Conservation (phyloP, 2,113 vertebrate species). For the Ancistrus triradiatus region DNA sequence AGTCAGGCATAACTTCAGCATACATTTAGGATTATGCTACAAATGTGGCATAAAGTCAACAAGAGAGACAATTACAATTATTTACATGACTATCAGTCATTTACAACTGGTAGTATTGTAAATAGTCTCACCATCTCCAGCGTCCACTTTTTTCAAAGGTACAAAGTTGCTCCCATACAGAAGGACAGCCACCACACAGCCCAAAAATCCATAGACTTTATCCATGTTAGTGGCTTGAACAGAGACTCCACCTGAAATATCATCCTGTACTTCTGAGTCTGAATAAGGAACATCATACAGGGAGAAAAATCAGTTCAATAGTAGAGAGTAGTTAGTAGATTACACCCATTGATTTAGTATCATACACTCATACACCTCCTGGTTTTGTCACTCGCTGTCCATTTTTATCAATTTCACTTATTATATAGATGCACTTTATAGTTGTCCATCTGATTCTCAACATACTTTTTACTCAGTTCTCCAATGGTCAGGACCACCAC, state of each 20-base stretch:
- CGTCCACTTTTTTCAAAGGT: conserved; percentile 81
- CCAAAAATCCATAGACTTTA: conserved; percentile 63
- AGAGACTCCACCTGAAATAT: neutral
- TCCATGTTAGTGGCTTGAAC: neutral
- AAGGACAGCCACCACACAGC: conserved; percentile 70
- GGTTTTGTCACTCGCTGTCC: no score
- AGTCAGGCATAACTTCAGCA: no score
- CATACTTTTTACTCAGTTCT: no score
- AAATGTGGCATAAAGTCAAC: no score
- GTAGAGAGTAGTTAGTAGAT: neutral
- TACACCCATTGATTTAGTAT: neutral
- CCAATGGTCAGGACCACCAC: no score
- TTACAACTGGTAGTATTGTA: no score
- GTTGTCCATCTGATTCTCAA: no score
- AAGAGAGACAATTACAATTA: no score
- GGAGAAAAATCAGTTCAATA: neutral
- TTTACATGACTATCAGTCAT: no score
- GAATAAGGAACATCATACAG: conserved; percentile 5
- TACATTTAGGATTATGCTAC: no score
- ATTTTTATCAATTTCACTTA: no score
- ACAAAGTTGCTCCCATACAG: conserved; percentile 85
- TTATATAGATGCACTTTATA: no score
- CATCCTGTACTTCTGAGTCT: neutral
- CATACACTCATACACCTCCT: neutral
- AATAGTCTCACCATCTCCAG: conserved; percentile 75